Conservation (phyloP, 2,888 invertebrate genomes). For the Synergus umbraculus region DNA sequence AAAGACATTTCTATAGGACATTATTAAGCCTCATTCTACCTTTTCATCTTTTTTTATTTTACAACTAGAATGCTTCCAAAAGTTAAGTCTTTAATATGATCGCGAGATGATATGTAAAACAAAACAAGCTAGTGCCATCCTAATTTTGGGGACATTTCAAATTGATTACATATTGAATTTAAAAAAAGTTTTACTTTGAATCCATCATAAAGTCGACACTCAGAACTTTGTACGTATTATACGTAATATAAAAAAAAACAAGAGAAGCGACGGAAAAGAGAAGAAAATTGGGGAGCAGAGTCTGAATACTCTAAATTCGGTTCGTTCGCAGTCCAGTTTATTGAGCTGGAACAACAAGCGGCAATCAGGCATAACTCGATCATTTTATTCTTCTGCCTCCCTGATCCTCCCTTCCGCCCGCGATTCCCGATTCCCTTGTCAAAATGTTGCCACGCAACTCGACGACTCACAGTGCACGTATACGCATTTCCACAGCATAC, state of each 20-base stretch:
- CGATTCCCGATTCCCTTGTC: constrained; percentile 42
- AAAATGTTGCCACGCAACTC: not conserved
- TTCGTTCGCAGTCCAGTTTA: constrained; percentile 68
- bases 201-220: too few species aligned
- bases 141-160: too few species aligned
- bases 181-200: too few species aligned
- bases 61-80: too few species aligned
- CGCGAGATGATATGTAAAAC: too few species aligned
- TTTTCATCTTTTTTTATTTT: too few species aligned
- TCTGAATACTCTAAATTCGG: constrained; percentile 57
- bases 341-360: constrained; percentile 75
- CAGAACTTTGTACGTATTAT: not conserved
- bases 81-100: too few species aligned
- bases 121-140: too few species aligned
- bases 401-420: constrained; percentile 61
- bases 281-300: constrained; percentile 61
- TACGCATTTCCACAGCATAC: not conserved
- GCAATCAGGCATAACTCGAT: constrained; percentile 75
- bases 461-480: constrained; percentile 2
- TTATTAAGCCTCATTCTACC: too few species aligned
- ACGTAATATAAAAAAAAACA: not conserved
- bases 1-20: too few species aligned
- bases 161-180: too few species aligned
- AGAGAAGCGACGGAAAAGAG: constrained; percentile 11
- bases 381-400: constrained; percentile 72